Conservation (phyloP, 2,888 invertebrate species). For the Lepeophtheirus nordmannii region DNA sequence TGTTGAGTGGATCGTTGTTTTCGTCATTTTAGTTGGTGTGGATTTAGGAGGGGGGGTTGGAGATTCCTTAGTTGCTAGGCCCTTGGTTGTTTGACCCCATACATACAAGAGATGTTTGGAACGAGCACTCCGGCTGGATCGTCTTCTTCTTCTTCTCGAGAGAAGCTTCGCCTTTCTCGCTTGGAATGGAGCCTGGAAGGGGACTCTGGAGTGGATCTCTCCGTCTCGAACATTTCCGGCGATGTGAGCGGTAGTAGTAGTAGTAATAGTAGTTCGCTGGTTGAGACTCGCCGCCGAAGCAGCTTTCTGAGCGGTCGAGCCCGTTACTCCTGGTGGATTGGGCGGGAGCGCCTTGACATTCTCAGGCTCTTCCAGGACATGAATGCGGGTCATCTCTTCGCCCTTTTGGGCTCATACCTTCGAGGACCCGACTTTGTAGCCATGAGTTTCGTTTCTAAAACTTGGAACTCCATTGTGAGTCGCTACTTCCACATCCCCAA, state of each 20-base stretch:
- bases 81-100: no score
- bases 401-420: neutral
- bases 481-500: neutral
- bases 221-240: neutral
- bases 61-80: no score
- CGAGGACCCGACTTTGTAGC: neutral
- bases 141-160: neutral
- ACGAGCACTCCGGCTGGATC: neutral
- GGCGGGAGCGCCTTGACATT: neutral
- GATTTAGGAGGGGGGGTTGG: no score
- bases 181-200: neutral
- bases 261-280: no score
- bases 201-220: neutral
- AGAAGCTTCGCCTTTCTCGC: neutral
- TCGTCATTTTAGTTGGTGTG: no score
- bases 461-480: neutral
- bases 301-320: neutral
- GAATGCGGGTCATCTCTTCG: neutral
- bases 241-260: no score
- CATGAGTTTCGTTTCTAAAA: constrained; percentile 1
- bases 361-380: neutral
- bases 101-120: neutral
- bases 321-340: neutral
- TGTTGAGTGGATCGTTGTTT: no score
- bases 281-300: neutral